A percentile compares a stretch with the other conserved stretches of the same genome.
phyloP scores from a whole-genome alignment of 30 jellyfish, hydroid and myxozoan species.

The Aurelia aurita complex sp. Pacific region DNA sequence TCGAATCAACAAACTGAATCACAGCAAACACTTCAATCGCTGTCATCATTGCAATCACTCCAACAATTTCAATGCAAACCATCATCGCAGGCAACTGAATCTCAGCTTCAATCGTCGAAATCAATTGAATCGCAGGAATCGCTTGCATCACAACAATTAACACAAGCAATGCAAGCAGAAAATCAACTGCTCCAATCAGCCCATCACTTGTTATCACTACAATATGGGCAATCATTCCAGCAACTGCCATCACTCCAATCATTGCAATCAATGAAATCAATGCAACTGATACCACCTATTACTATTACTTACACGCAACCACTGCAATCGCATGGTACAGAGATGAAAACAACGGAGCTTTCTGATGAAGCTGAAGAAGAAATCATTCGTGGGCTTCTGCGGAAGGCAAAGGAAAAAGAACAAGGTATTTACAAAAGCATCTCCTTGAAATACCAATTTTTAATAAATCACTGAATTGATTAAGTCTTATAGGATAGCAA shows the following conservation, averaged over 20 bases:
- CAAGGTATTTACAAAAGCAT: constrained; percentile 3
- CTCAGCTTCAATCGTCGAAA: too few species aligned
- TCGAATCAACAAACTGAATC: neutral
- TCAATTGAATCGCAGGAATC: too few species aligned
- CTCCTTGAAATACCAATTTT: neutral
- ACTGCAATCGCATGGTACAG: neutral
- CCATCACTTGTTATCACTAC: too few species aligned
- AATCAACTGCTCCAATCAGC: too few species aligned
- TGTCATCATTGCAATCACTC: neutral
- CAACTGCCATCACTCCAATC: constrained; percentile 1
- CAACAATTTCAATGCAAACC: neutral
- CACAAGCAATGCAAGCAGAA: too few species aligned
- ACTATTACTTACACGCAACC: too few species aligned
- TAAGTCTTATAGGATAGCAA: too few species aligned
- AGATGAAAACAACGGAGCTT: constrained; percentile 6
- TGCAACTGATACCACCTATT: neutral
- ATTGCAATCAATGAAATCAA: neutral
- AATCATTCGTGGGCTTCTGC: constrained; percentile 17
- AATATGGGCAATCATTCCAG: too few species aligned
- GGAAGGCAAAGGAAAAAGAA: constrained; percentile 43
- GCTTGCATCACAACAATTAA: too few species aligned
- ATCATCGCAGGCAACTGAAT: too few species aligned
- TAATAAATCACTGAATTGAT: too few species aligned
- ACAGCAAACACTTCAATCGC: neutral
- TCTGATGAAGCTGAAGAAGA: constrained; percentile 56